These are phyloP conservation scores for Chionis minor DNA, from an alignment of 2,113 vertebrate species.

Conservation along the genomic window DNA sequence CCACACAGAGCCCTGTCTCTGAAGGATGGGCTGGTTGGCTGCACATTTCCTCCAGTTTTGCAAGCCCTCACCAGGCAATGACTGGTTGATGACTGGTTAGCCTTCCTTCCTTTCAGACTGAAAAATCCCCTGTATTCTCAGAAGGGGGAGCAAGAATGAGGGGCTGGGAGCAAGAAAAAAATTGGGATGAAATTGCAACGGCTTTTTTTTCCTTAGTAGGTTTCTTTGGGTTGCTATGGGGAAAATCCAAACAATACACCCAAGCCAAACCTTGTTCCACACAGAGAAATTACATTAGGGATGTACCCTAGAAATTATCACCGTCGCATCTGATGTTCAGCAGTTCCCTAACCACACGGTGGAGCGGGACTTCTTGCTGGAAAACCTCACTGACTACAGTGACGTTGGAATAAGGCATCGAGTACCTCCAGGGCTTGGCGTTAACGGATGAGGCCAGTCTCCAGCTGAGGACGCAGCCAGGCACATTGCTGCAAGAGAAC, in stretches of 20 bases:
- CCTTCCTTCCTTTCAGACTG: not conserved
- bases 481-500: not conserved
- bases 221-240: not conserved
- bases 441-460: accelerated
- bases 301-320: not conserved
- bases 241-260: not conserved
- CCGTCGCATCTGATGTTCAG: not conserved
- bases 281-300: not conserved
- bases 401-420: accelerated
- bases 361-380: not conserved
- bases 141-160: not conserved
- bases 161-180: not conserved
- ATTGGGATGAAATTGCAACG: not conserved
- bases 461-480: not conserved
- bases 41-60: not conserved
- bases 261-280: not conserved
- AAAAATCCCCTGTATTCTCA: not conserved
- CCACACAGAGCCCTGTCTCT: accelerated
- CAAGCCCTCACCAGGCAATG: accelerated
- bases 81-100: not conserved
- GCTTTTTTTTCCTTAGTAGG: not conserved
- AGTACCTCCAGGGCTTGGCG: not conserved
- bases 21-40: not conserved
- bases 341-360: accelerated
- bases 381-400: not conserved